Evolutionary conservation across 2,797 vertebrate species (phyloP).

Genomic region (Xiphorhynchus erythropygius): DNA sequence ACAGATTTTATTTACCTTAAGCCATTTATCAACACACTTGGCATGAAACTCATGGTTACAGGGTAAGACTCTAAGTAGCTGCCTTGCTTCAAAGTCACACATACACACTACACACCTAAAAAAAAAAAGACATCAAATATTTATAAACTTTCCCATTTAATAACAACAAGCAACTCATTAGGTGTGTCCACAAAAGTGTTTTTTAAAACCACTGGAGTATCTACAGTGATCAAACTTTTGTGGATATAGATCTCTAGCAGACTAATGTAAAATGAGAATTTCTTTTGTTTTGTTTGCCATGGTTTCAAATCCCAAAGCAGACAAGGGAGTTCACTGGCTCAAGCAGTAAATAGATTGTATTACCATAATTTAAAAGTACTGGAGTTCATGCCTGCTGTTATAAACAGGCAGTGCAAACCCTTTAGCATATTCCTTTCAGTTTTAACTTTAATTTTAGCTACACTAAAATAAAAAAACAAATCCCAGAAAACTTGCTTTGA

Average conservation of each 20-base stretch:
- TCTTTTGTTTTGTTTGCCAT: background rate
- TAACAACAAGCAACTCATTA: background rate
- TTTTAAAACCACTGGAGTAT: background rate
- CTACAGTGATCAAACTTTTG: background rate
- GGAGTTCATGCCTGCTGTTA: background rate
- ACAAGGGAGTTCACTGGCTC: background rate
- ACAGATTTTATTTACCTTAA: slow-evolving; percentile 84
- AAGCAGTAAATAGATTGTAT: background rate
- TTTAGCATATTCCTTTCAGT: background rate
- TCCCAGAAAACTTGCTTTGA: background rate
- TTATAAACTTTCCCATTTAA: background rate
- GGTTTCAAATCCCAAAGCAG: background rate
- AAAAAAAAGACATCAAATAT: slow-evolving; percentile 43
- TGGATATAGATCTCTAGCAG: background rate
- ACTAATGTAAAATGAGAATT: background rate
- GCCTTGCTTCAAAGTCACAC: slow-evolving; percentile 95
- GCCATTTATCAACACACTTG: slow-evolving; percentile 98
- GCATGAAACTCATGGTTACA: slow-evolving; percentile 96
- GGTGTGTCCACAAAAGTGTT: background rate
- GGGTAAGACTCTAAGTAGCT: slow-evolving; percentile 92
- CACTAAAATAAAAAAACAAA: background rate
- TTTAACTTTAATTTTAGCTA: background rate
- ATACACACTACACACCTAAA: slow-evolving; percentile 91
- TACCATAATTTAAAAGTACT: background rate
- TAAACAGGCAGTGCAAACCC: background rate